phyloP scores from a whole-genome alignment of 1,140 invertebrate species.

The Drosophila ogumai region DNA sequence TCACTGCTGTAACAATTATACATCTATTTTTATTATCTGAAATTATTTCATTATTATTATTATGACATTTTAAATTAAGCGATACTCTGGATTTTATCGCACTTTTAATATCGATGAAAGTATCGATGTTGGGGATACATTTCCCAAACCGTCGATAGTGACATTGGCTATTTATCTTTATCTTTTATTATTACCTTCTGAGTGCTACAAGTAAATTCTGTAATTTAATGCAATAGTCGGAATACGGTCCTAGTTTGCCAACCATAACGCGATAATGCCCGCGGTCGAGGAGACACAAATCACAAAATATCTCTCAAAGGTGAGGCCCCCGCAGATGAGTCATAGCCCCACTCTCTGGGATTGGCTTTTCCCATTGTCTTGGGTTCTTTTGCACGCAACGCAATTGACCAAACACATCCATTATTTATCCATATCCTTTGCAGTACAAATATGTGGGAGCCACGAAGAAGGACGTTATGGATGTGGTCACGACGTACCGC shows the following conservation, averaged over 20 bases:
- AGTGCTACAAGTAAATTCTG: conserved; percentile 3
- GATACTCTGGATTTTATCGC: too few species aligned
- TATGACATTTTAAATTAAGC: too few species aligned
- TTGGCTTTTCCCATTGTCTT: conserved; percentile 2
- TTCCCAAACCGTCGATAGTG: neutral
- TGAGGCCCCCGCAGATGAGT: conserved; percentile 55
- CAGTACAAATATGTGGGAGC: conserved; percentile 80
- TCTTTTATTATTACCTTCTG: neutral
- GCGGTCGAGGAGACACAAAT: conserved; percentile 74
- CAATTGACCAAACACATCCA: conserved; percentile 9
- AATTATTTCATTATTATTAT: too few species aligned
- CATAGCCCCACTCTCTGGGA: conserved; percentile 45
- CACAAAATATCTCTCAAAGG: conserved; percentile 75
- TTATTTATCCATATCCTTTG: conserved; percentile 10
- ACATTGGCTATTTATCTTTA: neutral
- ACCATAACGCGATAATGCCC: conserved; percentile 53
- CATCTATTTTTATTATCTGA: too few species aligned
- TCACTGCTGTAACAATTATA: neutral
- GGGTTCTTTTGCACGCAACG: conserved; percentile 46
- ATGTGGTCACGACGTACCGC: conserved; percentile 73
- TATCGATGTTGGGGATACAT: neutral
- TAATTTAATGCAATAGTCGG: neutral
- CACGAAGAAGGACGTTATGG: conserved; percentile 81
- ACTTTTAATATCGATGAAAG: neutral
- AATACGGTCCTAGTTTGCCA: neutral